Base-by-base conservation (phyloP, 2,888 invertebrate species). In the Strigamia transsilvanica region DNA sequence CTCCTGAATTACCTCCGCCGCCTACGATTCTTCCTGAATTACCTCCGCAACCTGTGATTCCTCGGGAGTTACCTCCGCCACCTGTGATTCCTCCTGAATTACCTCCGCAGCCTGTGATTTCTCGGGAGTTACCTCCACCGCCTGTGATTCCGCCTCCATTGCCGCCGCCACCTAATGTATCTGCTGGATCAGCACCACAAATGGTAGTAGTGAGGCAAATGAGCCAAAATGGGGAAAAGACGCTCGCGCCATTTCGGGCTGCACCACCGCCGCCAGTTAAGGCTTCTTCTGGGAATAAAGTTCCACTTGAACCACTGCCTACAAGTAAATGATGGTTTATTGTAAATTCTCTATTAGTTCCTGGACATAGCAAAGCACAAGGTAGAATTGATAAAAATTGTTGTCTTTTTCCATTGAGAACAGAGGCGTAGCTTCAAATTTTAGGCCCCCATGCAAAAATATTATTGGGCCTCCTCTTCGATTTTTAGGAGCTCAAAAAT, bases 81-180 rank as follows among this genome's bases (percentile, higher is more conserved):
- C 77, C n/a, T 77, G 0, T 4, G 18, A 9, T 18, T 15, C 77
- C 18, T 10, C 32, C 32, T 21, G 23, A 77, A 27, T 4, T 27
- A 51, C 77, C 23, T 15, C 77, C 77, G 23, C 77, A 9, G 23
- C 78, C 78, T 77, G 78, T 77, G 78, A 27, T 27, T 27, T 3
- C 27, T n/a, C n/a, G n/a, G n/a, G 23, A 77, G 10, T 4, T 27
- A 51, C 77, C 23, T 15, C 77, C 77, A 77, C 77, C 77, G 23
- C 78, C 78, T 77, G 78, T 77, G 78, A 27, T 27, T 27, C 27
- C 27, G 27, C 27, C 27, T 27, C 27, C 27, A 27, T 27, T 27
- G 27, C 27, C 27, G 12, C 15, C 77, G 18, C 23, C n/a, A 23
- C 77, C n/a, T 77, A 21, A 21, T n/a, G 10, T 18, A 3, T 18